phyloP scores from a whole-genome alignment of 2,113 vertebrate species.

The Gasterosteus aculeatus region DNA sequence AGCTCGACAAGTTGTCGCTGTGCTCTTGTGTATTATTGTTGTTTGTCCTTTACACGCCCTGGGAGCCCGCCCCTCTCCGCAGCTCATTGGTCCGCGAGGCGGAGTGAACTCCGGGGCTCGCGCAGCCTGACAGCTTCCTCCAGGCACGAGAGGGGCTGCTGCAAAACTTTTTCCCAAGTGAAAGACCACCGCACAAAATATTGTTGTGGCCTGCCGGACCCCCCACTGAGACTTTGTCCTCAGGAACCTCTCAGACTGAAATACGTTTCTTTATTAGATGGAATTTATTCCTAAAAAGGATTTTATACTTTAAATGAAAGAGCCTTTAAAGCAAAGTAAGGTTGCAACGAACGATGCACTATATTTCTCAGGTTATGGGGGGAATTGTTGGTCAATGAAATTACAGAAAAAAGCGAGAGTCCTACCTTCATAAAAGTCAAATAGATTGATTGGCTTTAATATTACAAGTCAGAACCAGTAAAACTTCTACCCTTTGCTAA shows the following conservation, averaged over 20 bases:
- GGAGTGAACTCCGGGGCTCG: conserved; percentile 62
- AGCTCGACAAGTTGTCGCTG: conserved; percentile 54
- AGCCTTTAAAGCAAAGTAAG: background rate
- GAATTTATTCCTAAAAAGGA: background rate
- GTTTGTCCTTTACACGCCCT: conserved; percentile 69
- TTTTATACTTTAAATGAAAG: background rate
- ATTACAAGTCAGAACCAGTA: background rate
- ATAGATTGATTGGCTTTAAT: background rate
- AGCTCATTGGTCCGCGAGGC: conserved; percentile 69
- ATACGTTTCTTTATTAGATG: background rate
- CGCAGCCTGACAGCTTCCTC: conserved; percentile 64
- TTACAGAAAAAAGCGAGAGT: background rate
- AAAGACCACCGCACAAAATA: conserved; percentile 50
- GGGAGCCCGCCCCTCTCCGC: conserved; percentile 65
- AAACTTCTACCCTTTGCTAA: background rate
- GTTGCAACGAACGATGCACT: background rate
- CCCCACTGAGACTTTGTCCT: background rate
- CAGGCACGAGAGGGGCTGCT: conserved; percentile 38
- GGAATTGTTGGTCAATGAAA: background rate
- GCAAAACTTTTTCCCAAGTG: conserved; percentile 45
- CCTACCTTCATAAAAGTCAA: background rate
- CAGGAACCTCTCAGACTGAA: background rate
- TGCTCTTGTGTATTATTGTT: conserved; percentile 71
- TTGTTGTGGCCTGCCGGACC: conserved; percentile 25
- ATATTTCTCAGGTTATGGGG: background rate